phyloP scores from a whole-genome alignment of 1,140 invertebrate species.

The Pissodes strobi region DNA sequence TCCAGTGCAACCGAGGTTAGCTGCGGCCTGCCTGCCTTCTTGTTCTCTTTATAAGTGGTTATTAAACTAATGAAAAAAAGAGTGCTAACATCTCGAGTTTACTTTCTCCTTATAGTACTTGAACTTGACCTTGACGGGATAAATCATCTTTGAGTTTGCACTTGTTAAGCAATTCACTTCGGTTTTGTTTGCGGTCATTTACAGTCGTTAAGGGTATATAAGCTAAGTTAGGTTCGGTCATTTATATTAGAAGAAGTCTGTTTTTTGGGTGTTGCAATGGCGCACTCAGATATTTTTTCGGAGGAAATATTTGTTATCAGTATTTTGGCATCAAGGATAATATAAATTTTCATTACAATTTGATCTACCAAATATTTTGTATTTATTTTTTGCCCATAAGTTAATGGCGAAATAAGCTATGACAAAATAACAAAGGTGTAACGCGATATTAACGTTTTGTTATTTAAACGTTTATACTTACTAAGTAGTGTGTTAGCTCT shows the following conservation, averaged over 20 bases:
- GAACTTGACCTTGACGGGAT: conserved; percentile 11
- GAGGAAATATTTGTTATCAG: too few species aligned
- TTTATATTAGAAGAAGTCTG: neutral
- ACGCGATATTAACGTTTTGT: too few species aligned
- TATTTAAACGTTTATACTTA: too few species aligned
- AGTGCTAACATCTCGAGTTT: conserved; percentile 2
- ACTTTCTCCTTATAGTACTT: conserved; percentile 5
- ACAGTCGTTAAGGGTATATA: neutral
- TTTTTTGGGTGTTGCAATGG: too few species aligned
- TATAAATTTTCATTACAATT: too few species aligned
- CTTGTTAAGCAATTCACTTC: neutral
- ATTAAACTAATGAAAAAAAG: conserved; percentile 9
- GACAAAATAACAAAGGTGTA: too few species aligned
- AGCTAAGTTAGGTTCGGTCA: neutral
- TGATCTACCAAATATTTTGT: too few species aligned
- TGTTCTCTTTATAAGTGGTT: conserved; percentile 11
- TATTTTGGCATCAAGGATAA: too few species aligned
- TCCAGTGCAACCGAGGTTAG: neutral
- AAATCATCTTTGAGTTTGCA: neutral
- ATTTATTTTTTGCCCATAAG: too few species aligned
- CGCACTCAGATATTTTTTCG: too few species aligned
- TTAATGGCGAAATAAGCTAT: too few species aligned
- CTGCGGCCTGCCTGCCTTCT: neutral
- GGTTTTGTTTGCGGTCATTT: neutral
- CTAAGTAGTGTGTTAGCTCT: too few species aligned